phyloP scores from a whole-genome alignment of 2,113 vertebrate genomes.

The Cebus imitator region DNA sequence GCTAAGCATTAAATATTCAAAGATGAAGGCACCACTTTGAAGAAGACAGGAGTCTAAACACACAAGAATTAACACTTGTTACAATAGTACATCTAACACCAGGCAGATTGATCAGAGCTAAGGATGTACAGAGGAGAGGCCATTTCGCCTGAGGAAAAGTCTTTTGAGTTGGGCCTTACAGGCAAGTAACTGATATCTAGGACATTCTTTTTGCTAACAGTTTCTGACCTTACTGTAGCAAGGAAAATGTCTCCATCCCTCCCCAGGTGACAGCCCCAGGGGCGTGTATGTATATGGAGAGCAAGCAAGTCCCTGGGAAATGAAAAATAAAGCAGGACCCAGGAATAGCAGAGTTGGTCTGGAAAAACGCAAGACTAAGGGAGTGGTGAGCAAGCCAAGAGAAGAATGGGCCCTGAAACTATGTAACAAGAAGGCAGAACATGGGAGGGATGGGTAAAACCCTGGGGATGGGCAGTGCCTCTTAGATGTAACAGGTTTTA shows the following conservation, averaged over 20 bases:
- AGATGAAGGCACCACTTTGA: neutral
- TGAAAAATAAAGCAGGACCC: neutral
- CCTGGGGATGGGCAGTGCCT: rapidly evolving
- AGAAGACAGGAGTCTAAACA: neutral
- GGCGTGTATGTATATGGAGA: rapidly evolving
- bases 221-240: neutral
- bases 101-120: neutral
- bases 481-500: neutral
- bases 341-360: neutral
- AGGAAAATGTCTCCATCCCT: neutral
- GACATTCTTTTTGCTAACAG: neutral
- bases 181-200: neutral
- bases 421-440: neutral
- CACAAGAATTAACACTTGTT: neutral
- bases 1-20: neutral
- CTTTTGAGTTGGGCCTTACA: neutral
- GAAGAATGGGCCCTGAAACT: neutral
- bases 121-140: neutral
- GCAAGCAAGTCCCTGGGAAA: neutral
- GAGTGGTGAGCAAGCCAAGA: neutral
- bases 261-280: no score
- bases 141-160: neutral
- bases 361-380: neutral
- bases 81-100: neutral
- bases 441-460: rapidly evolving